phyloP scores from a whole-genome alignment of 2,888 invertebrate genomes.

The Polyommatus icarus region DNA sequence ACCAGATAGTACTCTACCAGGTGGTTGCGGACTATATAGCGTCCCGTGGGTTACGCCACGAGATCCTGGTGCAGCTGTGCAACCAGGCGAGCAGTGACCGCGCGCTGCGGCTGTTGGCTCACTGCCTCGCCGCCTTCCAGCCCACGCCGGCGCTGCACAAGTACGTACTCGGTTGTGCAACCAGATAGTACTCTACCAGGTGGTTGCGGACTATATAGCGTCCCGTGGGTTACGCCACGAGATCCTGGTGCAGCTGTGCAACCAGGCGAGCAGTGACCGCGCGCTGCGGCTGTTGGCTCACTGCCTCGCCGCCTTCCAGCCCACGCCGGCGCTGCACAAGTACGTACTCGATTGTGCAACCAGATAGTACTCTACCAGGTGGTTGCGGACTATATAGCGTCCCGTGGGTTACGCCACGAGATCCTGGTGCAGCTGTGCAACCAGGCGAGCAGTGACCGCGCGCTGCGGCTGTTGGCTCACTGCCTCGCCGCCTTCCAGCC shows the following conservation, averaged over 20 bases:
- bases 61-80: constrained; percentile 93
- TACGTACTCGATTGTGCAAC: constrained; percentile 46
- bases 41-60: constrained; percentile 93
- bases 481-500: constrained; percentile 96
- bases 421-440: constrained; percentile 94
- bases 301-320: constrained; percentile 95
- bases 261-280: constrained; percentile 87
- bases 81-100: constrained; percentile 89
- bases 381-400: constrained; percentile 95
- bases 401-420: constrained; percentile 93
- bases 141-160: constrained; percentile 91
- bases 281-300: constrained; percentile 95
- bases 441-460: constrained; percentile 86
- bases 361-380: too few species aligned
- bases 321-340: constrained; percentile 90
- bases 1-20: too few species aligned
- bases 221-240: constrained; percentile 94
- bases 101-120: constrained; percentile 94
- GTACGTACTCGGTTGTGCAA: constrained; percentile 50
- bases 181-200: too few species aligned
- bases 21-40: constrained; percentile 95
- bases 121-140: constrained; percentile 94
- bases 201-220: constrained; percentile 95
- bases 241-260: constrained; percentile 93
- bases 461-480: constrained; percentile 94